Base-by-base conservation (phyloP, 1,140 invertebrate species). In the Drosophila prosaltans region DNA sequence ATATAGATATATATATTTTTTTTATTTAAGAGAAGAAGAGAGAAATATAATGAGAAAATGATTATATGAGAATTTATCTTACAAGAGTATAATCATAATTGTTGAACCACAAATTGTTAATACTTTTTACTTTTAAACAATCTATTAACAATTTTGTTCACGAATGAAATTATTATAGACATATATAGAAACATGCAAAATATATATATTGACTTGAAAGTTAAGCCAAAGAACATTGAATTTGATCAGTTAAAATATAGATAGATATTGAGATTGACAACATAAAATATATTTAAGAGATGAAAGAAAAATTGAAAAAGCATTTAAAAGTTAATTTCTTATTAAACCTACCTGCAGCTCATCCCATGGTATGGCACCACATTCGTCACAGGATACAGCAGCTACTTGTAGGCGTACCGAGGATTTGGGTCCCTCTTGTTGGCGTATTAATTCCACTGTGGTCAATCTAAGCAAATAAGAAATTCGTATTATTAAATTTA, bases 341-440 rank as follows among this genome's bases (percentile, higher is more conserved):
- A 51, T 28, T 8, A 3, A 16, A 54, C 75, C 7, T 66, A 97
- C 97, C 95, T 98, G 97, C 93, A 99, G 97, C 93, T 98, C 97
- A 90, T 98, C 97, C 95, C 97, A 98, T 3, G 96, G 95, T 90
- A 98, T 98, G 55, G 96, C 95, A 6, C 95, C 94, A 91, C 97
- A 97, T 92, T 98, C 97, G 77, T 97, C 95, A 59, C 95, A 95
- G 10, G 93, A 93, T 7, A 98, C 93, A 79, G 96, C 95, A 6
- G 95, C 95, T 10, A 97, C 95, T 84, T 97, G 96, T 24, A 97
- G 83, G 80, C 96, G 95, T 7, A 98, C 93, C 0, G 94, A 92
- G 0, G 96, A 96, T n/a, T 94, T 93, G 60, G 95, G 95, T 3
- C 95, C 95, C n/a, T 93, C 91, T 43, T 96, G 96, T 91, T 98